Base-by-base conservation (phyloP, 64 coral and sea anemone genomes). In the Acropora tenuis region DNA sequence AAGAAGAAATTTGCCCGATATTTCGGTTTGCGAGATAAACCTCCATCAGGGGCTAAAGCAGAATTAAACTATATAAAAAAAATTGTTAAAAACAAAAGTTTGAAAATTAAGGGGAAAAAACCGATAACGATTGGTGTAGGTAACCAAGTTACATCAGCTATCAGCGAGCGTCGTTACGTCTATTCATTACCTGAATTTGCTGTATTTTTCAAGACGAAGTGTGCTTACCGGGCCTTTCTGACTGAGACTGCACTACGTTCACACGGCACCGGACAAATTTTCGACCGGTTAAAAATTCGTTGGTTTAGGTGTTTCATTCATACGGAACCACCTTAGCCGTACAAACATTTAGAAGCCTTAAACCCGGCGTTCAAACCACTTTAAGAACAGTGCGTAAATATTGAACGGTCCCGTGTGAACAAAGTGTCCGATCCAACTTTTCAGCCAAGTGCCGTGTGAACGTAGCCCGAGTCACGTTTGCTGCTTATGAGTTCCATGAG, bases 121-220 rank as follows among this genome's bases (percentile, higher is more conserved):
- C 67, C 13, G 67, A 71, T 71, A 71, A 71, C 67, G 15, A 71
- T 71, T 71, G 67, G 67, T 71, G 19, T 71, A 1, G 67, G 17
- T 71, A 71, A 71, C 67, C 19, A 71, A 4, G 66, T 69, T 69
- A 69, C 66, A 69, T 69, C 66, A 69, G 66, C 4, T 69, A 69
- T 69, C 11, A 69, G 66, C 66, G 67, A 71, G 5, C 67, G 10
- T 7, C 67, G 67, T 71, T 20, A 71, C 67, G 67, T 71, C 67
- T 71, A 71, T 71, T 71, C 67, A 71, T 71, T 71, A 71, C 67
- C 19, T 71, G 67, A 71, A 71, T 71, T 71, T 71, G 67, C 67
- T 71, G 67, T 71, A 71, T 71, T 71, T 63, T 71, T 71, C 67
- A 71, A 71, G 67, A 6, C 67, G 19, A 71, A 30, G 30, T 30